Evolutionary conservation across 2,113 vertebrate species (phyloP).

Genomic region (Nanorana parkeri): DNA sequence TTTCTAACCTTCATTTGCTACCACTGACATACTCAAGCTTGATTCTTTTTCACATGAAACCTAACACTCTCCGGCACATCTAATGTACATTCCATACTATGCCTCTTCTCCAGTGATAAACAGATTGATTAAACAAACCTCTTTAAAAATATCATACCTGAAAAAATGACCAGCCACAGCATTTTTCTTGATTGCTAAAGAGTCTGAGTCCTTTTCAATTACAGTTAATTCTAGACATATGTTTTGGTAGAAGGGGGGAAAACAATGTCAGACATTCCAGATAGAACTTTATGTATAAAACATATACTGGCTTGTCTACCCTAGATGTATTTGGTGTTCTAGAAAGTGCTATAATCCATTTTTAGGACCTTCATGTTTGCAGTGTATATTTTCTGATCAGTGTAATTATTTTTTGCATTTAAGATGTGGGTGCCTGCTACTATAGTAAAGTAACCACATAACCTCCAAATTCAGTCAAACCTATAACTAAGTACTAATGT

Average conservation of each 20-base stretch:
- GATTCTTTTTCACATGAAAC: conserved; percentile 44
- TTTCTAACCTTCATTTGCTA: conserved; percentile 12
- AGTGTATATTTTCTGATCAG: neutral
- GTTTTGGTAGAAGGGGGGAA: conserved; percentile 15
- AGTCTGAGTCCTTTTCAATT: conserved; percentile 54
- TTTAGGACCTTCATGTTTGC: conserved; percentile 7
- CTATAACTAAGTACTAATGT: too few species aligned
- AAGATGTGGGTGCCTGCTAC: too few species aligned
- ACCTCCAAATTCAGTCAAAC: too few species aligned
- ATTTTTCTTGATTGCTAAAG: conserved; percentile 56
- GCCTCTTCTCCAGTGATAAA: conserved; percentile 48
- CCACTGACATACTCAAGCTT: conserved; percentile 32
- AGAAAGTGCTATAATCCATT: neutral
- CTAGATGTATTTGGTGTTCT: neutral
- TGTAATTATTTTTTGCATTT: neutral
- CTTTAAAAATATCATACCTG: conserved; percentile 53
- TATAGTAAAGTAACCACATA: too few species aligned
- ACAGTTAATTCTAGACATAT: conserved; percentile 50
- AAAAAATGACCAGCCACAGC: conserved; percentile 55
- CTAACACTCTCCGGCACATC: conserved; percentile 28
- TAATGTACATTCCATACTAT: conserved; percentile 51
- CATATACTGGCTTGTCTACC: conserved; percentile 20
- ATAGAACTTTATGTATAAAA: conserved; percentile 49
- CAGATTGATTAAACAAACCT: conserved; percentile 55
- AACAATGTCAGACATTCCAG: conserved; percentile 33